Percentiles rank a stretch among this genome's conserved stretches.
phyloP scores from a whole-genome alignment of 2,888 invertebrate genomes.

The Augiades crinisus region DNA sequence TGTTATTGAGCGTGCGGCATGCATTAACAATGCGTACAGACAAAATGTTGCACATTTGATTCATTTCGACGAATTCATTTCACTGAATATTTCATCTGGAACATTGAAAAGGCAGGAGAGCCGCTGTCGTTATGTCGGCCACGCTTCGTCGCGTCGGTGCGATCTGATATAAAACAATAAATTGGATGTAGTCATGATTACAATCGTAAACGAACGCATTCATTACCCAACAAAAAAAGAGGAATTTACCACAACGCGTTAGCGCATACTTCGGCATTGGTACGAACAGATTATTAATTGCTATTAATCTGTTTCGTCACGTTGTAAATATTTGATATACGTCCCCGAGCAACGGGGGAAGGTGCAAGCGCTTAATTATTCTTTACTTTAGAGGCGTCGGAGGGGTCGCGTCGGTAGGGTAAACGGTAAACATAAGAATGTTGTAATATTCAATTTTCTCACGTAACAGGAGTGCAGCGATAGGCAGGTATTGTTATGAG shows the following conservation, averaged over 20 bases:
- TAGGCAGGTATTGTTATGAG: conserved; percentile 57
- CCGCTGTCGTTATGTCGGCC: conserved; percentile 27
- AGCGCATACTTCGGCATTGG: background rate
- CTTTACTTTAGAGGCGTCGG: conserved; percentile 12
- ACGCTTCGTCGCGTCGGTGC: conserved; percentile 26
- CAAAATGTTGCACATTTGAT: conserved; percentile 50
- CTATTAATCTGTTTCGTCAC: conserved; percentile 10
- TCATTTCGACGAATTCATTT: conserved; percentile 50
- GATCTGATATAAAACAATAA: conserved; percentile 41
- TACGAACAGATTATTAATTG: conserved; percentile 1
- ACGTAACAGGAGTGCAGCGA: conserved; percentile 45
- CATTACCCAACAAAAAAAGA: conserved; percentile 19
- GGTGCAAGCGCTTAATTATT: conserved; percentile 14
- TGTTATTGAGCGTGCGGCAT: conserved; percentile 14
- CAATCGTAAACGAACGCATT: conserved; percentile 34
- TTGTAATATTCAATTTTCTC: conserved; percentile 44
- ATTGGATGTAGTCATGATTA: conserved; percentile 42
- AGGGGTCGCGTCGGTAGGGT: conserved; percentile 13
- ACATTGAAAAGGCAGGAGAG: conserved; percentile 52
- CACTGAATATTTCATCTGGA: conserved; percentile 64
- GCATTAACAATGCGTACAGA: conserved; percentile 6
- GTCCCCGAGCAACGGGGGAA: background rate
- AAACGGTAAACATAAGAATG: conserved; percentile 32
- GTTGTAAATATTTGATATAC: conserved; percentile 5
- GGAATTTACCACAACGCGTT: conserved; percentile 13